Evolutionary conservation across 2,113 vertebrate genomes (phyloP), one percentile per base, ranked within the genome.

Genomic region (Panurus biarmicus): DNA sequence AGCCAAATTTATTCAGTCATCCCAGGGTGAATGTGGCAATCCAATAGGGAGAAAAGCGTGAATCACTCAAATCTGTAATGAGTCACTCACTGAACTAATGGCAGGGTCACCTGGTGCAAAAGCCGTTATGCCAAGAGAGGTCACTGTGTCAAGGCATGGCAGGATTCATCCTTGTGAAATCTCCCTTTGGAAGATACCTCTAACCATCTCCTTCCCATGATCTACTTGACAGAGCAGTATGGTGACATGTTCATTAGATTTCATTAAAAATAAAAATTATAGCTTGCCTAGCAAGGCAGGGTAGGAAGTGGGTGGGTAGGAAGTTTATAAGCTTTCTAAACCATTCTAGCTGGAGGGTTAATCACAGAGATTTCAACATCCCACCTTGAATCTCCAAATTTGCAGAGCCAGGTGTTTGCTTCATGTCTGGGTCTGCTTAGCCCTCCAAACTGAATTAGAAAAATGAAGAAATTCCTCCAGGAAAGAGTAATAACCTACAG

Each of bases 281-380:
- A 95, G 81, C 53, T 76, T 82, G 54, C 54, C 54, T 62, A 51
- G 50, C 70, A 70, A 89, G 89, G 54, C 18, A 69, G 42, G 42
- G 50, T 91, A 95, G 93, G 91, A 93, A 93, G 74, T 82, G 77
- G 88, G 94, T 87, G 57, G 48, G 61, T 67, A 94, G 58, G 74
- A 96, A 82, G 28, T 72, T 87, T 72, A 75, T 54, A 90, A 64
- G 73, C 76, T 75, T 75, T 95, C 84, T 93, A 90, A 95, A 86
- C 5, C 6, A 33, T 77, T 84, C 58, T 91, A 61, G 53, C 86
- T 92, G 61, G 35, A 95, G 67, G 90, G 57, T 60, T 85, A 26
- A 75, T 36, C 1, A 1, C 12, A 38, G 15, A 29, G 33, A 48
- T 94, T 94, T 90, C 89, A 87, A 84, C 76, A 94, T 61, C 40